Evolutionary conservation across 30 jellyfish, hydroid and myxozoan genomes (phyloP), one percentile per base, ranked within the genome.

Genomic region (Aurelia sp.): DNA sequence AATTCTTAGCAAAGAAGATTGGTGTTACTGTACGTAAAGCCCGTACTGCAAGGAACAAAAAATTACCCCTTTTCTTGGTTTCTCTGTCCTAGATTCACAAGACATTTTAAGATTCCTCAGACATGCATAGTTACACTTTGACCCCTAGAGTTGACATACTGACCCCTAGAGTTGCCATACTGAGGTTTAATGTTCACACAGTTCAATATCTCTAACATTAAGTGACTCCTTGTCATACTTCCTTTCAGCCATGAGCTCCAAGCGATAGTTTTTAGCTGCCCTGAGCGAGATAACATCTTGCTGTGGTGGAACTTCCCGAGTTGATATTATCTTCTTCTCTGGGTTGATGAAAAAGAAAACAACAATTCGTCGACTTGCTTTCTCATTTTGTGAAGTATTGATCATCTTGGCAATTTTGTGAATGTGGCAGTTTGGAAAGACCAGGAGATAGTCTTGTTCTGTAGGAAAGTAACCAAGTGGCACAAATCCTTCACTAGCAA

Each of bases 381-480:
- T 76, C 48, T 78, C 70, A 4, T 41, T 78, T 17, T 55, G 53
- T 16, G 97, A 59, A 7, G 31, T 48, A 53, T 89, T 89, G 64
- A 80, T 41, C 67, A 89, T 66, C 76, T 89, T 89, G 18, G 85
- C 58, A 5, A 89, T 75, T 84, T 89, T 89, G 84, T 89, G 97
- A 60, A 89, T 79, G 64, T 89, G 97, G 80, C 92, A 89, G 52
- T 89, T 89, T 16, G 97, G 97, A 47, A 89, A 89, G 1, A 89
- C 92, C 61, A 89, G 84, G 10, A 81, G 76, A 67, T 89, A 80
- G 66, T 85, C 97, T 51, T 89, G 78, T 7, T 72, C 74, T 16
- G 97, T 79, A 4, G 97, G 97, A 85, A 89, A 89, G 60, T 80
- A 74, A 24, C 97, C 97, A 15, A 89, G 92, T 13, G 97, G 97